These are phyloP conservation scores for Aurelia aurita complex sp. Pacific DNA, from an alignment of 30 jellyfish, hydroid and myxozoan species.

Conservation along the genomic window DNA sequence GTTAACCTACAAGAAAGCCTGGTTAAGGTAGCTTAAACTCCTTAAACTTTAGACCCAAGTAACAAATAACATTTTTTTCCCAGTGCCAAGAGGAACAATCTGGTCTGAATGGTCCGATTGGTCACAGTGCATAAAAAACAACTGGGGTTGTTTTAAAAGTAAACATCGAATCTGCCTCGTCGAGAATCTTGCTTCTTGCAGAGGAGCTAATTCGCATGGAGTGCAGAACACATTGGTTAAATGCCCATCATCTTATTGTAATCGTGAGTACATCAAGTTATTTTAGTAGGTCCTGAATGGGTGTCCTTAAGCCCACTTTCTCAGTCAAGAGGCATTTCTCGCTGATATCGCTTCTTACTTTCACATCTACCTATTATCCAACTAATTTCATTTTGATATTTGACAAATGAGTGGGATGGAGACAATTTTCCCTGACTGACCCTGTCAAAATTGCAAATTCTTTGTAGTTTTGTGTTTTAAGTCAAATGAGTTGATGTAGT, in stretches of 20 bases:
- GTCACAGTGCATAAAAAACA: slow-evolving; percentile 29
- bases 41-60: background rate
- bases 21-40: background rate
- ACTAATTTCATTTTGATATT: too few relatives aligned
- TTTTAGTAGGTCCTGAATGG: background rate
- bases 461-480: too few relatives aligned
- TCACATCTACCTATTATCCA: too few relatives aligned
- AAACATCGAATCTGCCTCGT: slow-evolving; percentile 57
- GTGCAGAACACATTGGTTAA: slow-evolving; percentile 25
- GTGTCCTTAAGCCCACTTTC: too few relatives aligned
- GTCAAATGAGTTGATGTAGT: too few relatives aligned
- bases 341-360: too few relatives aligned
- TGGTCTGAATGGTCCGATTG: slow-evolving; percentile 72
- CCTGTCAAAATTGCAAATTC: too few relatives aligned
- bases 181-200: slow-evolving; percentile 24
- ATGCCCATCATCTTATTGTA: slow-evolving; percentile 30
- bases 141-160: slow-evolving; percentile 46
- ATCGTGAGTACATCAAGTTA: background rate
- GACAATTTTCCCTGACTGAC: too few relatives aligned
- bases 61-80: background rate
- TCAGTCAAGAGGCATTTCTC: too few relatives aligned
- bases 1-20: too few relatives aligned
- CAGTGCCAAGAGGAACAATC: slow-evolving; percentile 25
- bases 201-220: slow-evolving; percentile 41
- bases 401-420: too few relatives aligned